A percentile compares a stretch with the other conserved stretches of the same genome.
Conservation (phyloP, 2,888 invertebrate species). For the Microplitis deprimator region DNA sequence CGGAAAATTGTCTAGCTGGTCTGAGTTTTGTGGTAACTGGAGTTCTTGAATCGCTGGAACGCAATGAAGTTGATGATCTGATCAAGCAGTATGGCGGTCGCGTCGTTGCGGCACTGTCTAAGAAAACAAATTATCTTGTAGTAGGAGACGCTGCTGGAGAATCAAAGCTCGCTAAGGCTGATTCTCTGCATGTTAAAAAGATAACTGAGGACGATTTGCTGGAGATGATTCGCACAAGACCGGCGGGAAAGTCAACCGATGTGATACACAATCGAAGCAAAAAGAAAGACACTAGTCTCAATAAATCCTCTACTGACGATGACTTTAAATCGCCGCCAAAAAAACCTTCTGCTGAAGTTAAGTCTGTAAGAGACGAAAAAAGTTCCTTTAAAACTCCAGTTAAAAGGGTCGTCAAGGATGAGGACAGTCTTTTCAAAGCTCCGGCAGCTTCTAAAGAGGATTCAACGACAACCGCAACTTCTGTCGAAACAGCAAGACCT, state of each 20-base stretch:
- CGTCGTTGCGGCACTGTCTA: conserved; percentile 81
- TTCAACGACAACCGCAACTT: neutral
- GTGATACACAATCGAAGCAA: conserved; percentile 48
- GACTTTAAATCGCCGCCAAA: neutral
- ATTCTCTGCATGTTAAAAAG: conserved; percentile 79
- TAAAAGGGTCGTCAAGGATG: neutral
- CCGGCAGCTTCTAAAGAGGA: neutral
- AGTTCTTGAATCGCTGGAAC: conserved; percentile 88
- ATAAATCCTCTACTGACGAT: neutral
- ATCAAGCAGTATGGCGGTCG: conserved; percentile 87
- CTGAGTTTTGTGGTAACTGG: conserved; percentile 86
- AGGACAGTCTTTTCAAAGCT: neutral
- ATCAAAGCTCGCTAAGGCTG: conserved; percentile 81
- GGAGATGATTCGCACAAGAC: conserved; percentile 80
- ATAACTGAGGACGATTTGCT: conserved; percentile 88
- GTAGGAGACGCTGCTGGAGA: conserved; percentile 91
- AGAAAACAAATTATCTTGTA: conserved; percentile 86
- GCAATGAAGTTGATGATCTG: conserved; percentile 83
- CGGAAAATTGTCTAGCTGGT: conserved; percentile 80
- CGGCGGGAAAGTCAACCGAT: conserved; percentile 66
- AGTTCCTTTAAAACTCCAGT: too few species aligned
- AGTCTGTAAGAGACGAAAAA: neutral
- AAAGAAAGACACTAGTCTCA: conserved; percentile 20
- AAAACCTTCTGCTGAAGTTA: neutral
- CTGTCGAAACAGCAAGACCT: conserved; percentile 15